A percentile compares a stretch with the other conserved stretches of the same genome.
These are phyloP conservation scores for Calephelis virginiensis DNA, from an alignment of 1,140 invertebrate genomes.

Conservation along the genomic window DNA sequence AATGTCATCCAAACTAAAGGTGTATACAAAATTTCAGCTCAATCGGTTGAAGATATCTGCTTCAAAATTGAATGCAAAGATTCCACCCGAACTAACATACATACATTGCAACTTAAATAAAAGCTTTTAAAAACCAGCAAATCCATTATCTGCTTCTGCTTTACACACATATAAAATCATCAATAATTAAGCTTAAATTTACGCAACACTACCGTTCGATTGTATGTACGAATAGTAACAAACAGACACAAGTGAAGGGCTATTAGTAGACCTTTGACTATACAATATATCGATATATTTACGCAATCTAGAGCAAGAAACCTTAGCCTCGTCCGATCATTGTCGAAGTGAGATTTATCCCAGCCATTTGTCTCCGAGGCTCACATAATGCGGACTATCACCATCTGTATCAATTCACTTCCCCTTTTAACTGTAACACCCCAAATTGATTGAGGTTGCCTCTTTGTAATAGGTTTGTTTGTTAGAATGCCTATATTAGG, in stretches of 20 bases:
- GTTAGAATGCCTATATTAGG: background rate
- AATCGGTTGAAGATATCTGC: no score
- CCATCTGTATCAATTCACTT: constrained; percentile 22
- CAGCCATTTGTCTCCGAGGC: constrained; percentile 25
- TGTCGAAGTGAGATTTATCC: constrained; percentile 26
- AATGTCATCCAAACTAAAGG: no score
- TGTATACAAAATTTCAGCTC: no score
- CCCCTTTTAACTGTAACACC: constrained; percentile 21
- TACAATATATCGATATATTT: constrained; percentile 3
- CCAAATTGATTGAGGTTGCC: constrained; percentile 24
- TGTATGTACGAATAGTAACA: background rate
- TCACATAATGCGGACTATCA: constrained; percentile 18
- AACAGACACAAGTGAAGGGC: constrained; percentile 11
- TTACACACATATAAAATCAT: background rate
- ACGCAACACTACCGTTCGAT: background rate
- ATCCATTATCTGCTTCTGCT: no score
- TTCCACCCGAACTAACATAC: no score
- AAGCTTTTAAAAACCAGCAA: no score
- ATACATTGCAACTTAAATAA: no score
- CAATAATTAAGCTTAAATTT: background rate
- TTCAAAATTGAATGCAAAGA: no score
- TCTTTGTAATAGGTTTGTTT: background rate
- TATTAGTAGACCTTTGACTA: constrained; percentile 3
- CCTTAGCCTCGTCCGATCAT: constrained; percentile 9
- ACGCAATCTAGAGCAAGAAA: constrained; percentile 8